These are phyloP conservation scores for Drosophila limbata DNA, from an alignment of 2,888 invertebrate species.

Conservation along the genomic window DNA sequence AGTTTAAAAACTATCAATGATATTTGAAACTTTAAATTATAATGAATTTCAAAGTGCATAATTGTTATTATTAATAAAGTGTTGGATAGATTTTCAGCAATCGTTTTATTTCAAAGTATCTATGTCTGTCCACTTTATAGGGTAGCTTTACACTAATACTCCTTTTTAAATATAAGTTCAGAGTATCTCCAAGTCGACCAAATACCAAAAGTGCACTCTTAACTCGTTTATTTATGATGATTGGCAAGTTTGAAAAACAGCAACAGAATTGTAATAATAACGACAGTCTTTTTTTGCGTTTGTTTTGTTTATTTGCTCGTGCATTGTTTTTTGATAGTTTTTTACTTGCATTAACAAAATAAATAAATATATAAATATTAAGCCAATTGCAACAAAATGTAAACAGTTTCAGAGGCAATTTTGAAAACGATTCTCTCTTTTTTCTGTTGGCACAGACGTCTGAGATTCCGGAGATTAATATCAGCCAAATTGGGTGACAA, in stretches of 20 bases:
- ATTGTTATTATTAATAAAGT: no score
- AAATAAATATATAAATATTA: constrained; percentile 23
- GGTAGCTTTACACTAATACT: background rate
- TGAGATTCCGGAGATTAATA: constrained; percentile 7
- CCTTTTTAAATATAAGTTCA: background rate
- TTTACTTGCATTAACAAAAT: constrained; percentile 30
- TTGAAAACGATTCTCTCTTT: background rate
- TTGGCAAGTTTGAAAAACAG: constrained; percentile 8
- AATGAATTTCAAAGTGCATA: no score
- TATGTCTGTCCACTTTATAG: no score
- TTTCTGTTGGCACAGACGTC: background rate
- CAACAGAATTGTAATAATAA: constrained; percentile 8
- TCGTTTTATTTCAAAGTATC: no score
- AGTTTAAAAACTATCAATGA: background rate
- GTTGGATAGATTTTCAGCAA: no score
- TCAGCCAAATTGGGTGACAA: constrained; percentile 36
- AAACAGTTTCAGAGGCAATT: constrained; percentile 11
- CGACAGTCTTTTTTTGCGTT: background rate
- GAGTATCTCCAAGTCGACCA: background rate
- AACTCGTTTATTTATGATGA: constrained; percentile 12
- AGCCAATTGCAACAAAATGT: constrained; percentile 9
- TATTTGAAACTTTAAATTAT: background rate
- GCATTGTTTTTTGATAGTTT: constrained; percentile 21
- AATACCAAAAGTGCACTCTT: background rate
- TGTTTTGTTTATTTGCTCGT: constrained; percentile 16